Conservation (phyloP, 2,888 invertebrate species). For the Cephus sareptanus region DNA sequence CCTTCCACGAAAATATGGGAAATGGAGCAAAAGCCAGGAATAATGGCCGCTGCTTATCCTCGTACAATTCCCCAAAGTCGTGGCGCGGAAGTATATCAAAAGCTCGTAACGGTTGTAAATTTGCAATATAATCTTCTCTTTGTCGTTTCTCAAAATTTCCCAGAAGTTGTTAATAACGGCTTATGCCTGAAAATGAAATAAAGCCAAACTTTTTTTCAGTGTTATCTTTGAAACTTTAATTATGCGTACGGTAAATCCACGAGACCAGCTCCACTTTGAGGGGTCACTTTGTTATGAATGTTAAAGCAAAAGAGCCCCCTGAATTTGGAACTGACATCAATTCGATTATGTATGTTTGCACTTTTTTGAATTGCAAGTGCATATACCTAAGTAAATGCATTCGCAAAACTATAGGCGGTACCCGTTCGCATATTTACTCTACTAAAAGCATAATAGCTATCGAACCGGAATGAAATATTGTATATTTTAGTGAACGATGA, state of each 20-base stretch:
- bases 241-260: not conserved
- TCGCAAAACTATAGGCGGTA: not conserved
- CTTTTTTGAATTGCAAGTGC: not conserved
- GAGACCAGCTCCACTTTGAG: not conserved
- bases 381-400: not conserved
- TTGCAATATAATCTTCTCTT: not conserved
- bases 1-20: not conserved
- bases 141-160: not conserved
- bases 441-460: too few species aligned
- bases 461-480: too few species aligned
- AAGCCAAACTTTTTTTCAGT: not conserved
- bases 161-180: not conserved
- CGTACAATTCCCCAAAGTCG: not conserved
- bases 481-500: not conserved
- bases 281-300: not conserved
- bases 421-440: not conserved
- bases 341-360: not conserved
- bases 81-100: not conserved
- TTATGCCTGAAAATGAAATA: not conserved
- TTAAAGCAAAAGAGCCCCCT: not conserved
- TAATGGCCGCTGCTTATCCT: not conserved
- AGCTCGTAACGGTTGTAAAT: not conserved
- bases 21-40: not conserved
- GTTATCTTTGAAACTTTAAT: not conserved
- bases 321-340: too few species aligned